Evolutionary conservation across 2,113 vertebrate genomes (phyloP).

Genomic region (Geococcyx californianus): DNA sequence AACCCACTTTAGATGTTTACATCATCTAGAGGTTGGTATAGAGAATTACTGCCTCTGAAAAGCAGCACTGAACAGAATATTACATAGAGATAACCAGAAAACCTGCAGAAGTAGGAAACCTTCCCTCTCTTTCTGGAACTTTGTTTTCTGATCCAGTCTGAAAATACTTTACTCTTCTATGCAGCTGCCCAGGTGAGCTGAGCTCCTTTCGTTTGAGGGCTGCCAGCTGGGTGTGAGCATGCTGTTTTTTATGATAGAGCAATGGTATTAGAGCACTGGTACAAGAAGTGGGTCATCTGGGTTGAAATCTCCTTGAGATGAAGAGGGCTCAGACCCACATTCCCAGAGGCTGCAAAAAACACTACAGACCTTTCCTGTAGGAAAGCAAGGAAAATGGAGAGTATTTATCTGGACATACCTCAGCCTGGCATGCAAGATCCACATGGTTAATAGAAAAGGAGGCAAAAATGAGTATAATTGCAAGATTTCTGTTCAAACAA

Average conservation of each 20-base stretch:
- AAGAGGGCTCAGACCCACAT: accelerated
- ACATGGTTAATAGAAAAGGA: background rate
- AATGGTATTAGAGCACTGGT: background rate
- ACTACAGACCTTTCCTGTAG: background rate
- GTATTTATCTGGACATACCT: background rate
- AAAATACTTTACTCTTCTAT: background rate
- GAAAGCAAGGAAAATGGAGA: background rate
- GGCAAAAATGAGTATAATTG: background rate
- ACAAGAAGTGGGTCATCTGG: background rate
- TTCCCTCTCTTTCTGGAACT: background rate
- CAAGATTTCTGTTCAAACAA: background rate
- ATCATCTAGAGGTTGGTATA: background rate
- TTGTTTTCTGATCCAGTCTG: background rate
- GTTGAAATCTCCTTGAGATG: background rate
- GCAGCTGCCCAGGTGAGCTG: background rate
- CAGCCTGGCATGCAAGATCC: background rate
- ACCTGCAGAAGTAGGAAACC: background rate
- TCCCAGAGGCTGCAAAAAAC: accelerated
- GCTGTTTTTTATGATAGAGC: background rate
- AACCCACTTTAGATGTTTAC: background rate
- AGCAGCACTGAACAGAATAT: background rate
- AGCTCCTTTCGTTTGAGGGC: background rate
- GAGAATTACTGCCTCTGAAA: background rate
- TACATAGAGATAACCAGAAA: background rate
- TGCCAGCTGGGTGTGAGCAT: background rate